Evolutionary conservation across 2,113 vertebrate genomes (phyloP).

Genomic region (Pipra filicauda): DNA sequence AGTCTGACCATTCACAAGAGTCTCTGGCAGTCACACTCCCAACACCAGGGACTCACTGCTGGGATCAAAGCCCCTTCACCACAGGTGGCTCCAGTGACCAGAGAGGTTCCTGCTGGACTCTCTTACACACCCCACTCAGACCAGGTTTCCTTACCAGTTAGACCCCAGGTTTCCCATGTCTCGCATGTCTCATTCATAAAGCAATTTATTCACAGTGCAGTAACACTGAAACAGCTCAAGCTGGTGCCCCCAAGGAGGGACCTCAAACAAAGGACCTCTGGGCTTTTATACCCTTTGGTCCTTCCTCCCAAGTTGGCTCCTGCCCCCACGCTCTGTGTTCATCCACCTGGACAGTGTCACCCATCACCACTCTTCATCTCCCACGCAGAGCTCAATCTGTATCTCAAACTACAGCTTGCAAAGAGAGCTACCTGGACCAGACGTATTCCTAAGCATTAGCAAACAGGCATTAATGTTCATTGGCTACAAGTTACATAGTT

Average conservation of each 20-base stretch:
- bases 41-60: neutral
- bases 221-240: neutral
- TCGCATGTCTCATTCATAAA: neutral
- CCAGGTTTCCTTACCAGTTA: neutral
- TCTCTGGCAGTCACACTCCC: neutral
- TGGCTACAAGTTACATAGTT: no score
- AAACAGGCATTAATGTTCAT: neutral
- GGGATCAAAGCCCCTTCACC: neutral
- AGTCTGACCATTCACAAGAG: neutral
- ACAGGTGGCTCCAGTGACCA: accelerated
- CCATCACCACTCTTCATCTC: accelerated
- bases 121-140: neutral
- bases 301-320: neutral
- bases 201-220: neutral
- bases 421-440: neutral
- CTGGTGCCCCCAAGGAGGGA: neutral
- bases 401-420: neutral
- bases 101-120: accelerated
- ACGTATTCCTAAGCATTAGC: neutral
- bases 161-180: neutral
- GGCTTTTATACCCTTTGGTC: neutral
- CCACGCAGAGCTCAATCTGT: neutral
- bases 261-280: accelerated
- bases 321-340: neutral
- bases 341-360: neutral